phyloP scores from a whole-genome alignment of 2,113 vertebrate genomes.

The Formicarius rufipectus region DNA sequence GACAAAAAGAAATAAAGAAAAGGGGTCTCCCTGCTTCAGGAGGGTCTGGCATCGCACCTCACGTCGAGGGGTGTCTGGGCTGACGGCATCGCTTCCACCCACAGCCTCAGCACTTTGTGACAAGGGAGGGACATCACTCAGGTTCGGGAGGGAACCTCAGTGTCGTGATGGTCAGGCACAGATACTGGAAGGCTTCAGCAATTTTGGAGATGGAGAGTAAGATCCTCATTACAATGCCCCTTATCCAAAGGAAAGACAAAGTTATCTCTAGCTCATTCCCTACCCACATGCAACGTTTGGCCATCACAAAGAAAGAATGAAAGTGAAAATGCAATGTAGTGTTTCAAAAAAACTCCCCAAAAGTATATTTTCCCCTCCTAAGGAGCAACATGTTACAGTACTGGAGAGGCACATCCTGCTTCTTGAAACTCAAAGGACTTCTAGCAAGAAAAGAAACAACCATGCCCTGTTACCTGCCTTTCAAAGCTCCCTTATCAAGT shows the following conservation, averaged over 20 bases:
- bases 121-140: background rate
- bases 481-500: background rate
- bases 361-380: background rate
- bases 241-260: background rate
- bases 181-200: background rate
- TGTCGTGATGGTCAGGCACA: background rate
- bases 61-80: background rate
- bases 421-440: background rate
- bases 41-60: background rate
- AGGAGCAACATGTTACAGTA: background rate
- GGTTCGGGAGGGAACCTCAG: background rate
- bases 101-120: background rate
- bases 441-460: background rate
- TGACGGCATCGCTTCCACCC: background rate
- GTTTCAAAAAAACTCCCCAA: background rate
- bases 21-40: background rate
- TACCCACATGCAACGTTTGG: accelerated
- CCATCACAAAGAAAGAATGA: background rate
- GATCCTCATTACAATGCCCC: background rate
- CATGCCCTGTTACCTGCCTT: background rate
- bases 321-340: background rate
- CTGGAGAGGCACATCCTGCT: background rate
- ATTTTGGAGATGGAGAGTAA: background rate
- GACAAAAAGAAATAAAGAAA: background rate
- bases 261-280: background rate